Evolutionary conservation across 2,888 invertebrate species (phyloP).

Genomic region (Polydrusus pterygomalis): DNA sequence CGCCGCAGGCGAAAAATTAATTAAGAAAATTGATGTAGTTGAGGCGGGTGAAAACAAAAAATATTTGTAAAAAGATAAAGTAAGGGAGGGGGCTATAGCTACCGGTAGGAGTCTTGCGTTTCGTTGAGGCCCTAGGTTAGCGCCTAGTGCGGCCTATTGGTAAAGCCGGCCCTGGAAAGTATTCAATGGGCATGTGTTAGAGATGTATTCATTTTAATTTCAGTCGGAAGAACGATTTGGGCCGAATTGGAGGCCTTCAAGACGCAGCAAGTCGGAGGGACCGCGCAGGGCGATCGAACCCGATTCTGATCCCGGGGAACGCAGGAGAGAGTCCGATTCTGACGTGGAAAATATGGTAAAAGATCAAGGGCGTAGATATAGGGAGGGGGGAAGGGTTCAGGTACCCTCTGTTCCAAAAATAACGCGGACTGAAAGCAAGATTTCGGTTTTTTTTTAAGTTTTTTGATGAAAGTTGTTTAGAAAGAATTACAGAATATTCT

Average conservation of each 20-base stretch:
- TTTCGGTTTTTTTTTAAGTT: background rate
- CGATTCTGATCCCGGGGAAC: conserved; percentile 63
- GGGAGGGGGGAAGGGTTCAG: background rate
- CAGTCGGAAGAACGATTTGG: conserved; percentile 83
- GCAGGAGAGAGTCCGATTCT: conserved; percentile 71
- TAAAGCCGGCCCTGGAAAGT: conserved; percentile 4
- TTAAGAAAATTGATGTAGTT: too few relatives aligned
- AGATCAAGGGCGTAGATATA: conserved; percentile 43
- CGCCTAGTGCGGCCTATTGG: too few relatives aligned
- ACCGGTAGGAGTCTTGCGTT: too few relatives aligned
- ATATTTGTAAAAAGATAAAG: too few relatives aligned
- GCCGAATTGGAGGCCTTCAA: conserved; percentile 76
- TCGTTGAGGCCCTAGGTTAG: too few relatives aligned
- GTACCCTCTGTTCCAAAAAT: too few relatives aligned
- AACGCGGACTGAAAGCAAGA: background rate
- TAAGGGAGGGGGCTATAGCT: too few relatives aligned
- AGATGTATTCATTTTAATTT: conserved; percentile 59
- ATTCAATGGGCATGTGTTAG: conserved; percentile 53
- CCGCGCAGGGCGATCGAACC: conserved; percentile 73
- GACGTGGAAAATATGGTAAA: conserved; percentile 71
- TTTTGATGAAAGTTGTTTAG: too few relatives aligned
- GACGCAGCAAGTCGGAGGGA: conserved; percentile 87
- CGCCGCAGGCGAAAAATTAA: too few relatives aligned
- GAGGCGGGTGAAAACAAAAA: too few relatives aligned
- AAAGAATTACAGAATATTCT: too few relatives aligned